Base-by-base conservation (phyloP, 2,113 vertebrate genomes). In the Neoarius graeffei region DNA sequence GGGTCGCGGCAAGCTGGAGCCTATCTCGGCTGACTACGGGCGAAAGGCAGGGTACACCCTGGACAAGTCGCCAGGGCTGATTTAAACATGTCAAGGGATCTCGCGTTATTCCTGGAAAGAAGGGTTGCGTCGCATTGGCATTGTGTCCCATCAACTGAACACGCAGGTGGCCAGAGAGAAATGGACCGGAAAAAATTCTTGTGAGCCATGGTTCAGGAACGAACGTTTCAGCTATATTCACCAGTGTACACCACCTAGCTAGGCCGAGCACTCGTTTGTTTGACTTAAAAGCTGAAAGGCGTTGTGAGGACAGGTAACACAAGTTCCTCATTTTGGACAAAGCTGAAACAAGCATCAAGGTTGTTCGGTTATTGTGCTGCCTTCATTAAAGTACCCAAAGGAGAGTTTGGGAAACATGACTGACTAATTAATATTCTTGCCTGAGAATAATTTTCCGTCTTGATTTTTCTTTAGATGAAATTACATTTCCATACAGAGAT, bases 101-200 rank as follows among this genome's bases (percentile, higher is more conserved):
- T 76, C 69, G 85, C 30, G 57, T 86, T 84, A 85, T 88, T 87
- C 71, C 83, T 74, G 73, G 89, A 81, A 87, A 91, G 56, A 35
- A 81, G 82, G 74, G 77, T 81, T 71, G 81, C 59, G 64, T 86
- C 90, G 50, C 64, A n/a, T 85, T 91, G 88, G 90, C 86, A 83
- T 25, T 48, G 25, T 88, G 87, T 85, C 88, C 81, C 23, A 27
- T 89, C 86, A 91, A 81, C 90, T 89, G 84, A 85, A 87, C 64
- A 64, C 69, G 87, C 87, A 88, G 90, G 84, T 83, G 84, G 87
- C 79, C 76, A 85, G 82, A 85, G 50, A 27, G 71, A 86, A 52
- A 66, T 1, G 60, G 30, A 85, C 0, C 7, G 35, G 79, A 17
- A 1, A 23, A 3, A 7, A 57, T 42, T 42, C 42, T 80, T 10